These are phyloP conservation scores for Cephalopachus bancanus DNA, from an alignment of 2,797 vertebrate genomes.

Conservation along the genomic window DNA sequence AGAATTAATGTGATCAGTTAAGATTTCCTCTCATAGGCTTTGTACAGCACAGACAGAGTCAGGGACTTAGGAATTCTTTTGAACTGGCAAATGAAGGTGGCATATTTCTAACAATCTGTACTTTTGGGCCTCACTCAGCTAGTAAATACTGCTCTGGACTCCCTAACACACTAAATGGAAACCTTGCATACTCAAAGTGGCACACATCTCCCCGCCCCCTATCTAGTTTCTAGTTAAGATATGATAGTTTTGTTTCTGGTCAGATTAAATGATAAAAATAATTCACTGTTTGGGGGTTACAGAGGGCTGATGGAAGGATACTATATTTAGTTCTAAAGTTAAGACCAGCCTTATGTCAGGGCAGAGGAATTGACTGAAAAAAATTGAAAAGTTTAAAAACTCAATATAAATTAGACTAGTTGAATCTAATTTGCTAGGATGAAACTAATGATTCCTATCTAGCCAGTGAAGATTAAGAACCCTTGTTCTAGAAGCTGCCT, in stretches of 20 bases:
- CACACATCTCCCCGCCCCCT: neutral
- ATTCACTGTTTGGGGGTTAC: neutral
- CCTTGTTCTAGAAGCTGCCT: neutral
- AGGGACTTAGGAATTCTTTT: constrained; percentile 19
- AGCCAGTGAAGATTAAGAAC: neutral
- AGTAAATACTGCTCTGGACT: constrained; percentile 1
- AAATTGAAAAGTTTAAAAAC: constrained; percentile 6
- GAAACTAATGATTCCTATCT: neutral
- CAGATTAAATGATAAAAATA: neutral
- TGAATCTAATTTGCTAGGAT: neutral
- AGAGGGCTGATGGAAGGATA: neutral
- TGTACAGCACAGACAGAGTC: neutral
- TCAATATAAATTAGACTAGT: neutral
- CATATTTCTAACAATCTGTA: neutral
- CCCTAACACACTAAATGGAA: constrained; percentile 13
- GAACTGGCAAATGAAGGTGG: neutral
- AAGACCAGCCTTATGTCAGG: neutral
- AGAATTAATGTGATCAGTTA: constrained; percentile 41
- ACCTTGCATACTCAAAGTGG: neutral
- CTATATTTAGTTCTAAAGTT: neutral
- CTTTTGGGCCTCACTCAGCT: neutral
- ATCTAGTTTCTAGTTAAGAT: neutral
- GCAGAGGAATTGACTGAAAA: neutral
- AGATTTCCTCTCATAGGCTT: neutral
- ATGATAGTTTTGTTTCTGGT: neutral